Conservation (phyloP, 2,888 invertebrate genomes). For the Erebia ligea region DNA sequence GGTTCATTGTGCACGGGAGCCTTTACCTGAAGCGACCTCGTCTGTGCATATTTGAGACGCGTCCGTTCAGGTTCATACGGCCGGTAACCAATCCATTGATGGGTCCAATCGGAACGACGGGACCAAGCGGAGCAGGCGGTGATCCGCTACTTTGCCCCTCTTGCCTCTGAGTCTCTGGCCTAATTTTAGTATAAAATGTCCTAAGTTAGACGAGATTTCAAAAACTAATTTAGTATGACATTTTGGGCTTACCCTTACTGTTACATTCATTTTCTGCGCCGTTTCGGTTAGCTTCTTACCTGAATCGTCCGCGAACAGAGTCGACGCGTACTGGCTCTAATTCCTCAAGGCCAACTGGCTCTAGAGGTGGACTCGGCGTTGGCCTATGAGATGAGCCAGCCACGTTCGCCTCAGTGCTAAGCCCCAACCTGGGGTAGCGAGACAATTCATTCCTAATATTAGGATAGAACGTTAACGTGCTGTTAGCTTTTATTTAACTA, state of each 20-base stretch:
- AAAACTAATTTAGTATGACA: background rate
- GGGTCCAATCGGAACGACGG: background rate
- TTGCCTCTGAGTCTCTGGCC: background rate
- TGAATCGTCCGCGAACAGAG: background rate
- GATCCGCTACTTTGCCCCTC: background rate
- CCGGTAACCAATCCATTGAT: background rate
- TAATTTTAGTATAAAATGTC: slow-evolving; percentile 18
- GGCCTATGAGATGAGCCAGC: background rate
- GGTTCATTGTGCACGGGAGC: background rate
- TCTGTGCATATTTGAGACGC: background rate
- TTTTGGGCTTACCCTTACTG: background rate
- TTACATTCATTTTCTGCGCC: background rate
- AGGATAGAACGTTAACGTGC: slow-evolving; percentile 1
- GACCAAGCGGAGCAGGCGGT: background rate
- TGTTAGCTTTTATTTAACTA: background rate
- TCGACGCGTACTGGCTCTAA: background rate
- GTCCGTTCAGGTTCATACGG: background rate
- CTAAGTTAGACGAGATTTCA: slow-evolving; percentile 5
- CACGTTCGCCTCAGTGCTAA: background rate
- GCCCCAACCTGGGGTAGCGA: background rate
- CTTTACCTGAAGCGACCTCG: slow-evolving; percentile 1
- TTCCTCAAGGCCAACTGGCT: background rate
- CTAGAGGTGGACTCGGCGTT: background rate
- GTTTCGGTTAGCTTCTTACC: background rate
- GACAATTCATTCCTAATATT: slow-evolving; percentile 5